Conservation (phyloP, 2,888 invertebrate species). For the Agrotis segetum region DNA sequence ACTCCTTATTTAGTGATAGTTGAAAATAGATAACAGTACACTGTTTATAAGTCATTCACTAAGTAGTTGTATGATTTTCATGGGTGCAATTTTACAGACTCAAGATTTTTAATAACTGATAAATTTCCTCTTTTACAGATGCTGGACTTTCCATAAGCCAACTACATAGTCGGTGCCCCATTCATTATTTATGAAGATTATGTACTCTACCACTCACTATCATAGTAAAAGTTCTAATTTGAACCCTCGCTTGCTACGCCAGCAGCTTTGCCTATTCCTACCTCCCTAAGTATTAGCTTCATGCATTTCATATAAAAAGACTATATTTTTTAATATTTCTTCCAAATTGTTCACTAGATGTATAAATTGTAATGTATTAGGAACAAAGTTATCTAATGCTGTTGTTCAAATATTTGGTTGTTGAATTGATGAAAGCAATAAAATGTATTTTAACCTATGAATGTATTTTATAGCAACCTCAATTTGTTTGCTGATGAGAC, state of each 20-base stretch:
- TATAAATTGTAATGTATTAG: slow-evolving; percentile 54
- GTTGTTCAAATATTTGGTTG: slow-evolving; percentile 57
- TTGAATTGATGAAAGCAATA: slow-evolving; percentile 64
- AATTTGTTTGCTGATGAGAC: no score
- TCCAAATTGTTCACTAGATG: slow-evolving; percentile 58
- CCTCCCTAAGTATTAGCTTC: slow-evolving; percentile 45
- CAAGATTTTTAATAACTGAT: background rate
- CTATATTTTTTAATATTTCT: slow-evolving; percentile 51
- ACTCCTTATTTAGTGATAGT: no score
- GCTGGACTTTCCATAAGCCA: slow-evolving; percentile 87
- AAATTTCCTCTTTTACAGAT: slow-evolving; percentile 79
- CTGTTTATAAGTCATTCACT: background rate
- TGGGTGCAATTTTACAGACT: background rate
- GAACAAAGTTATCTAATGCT: slow-evolving; percentile 36
- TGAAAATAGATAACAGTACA: no score
- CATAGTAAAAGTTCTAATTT: slow-evolving; percentile 33
- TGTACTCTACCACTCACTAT: slow-evolving; percentile 19
- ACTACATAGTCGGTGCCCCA: slow-evolving; percentile 7
- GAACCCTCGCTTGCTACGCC: slow-evolving; percentile 37
- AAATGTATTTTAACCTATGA: slow-evolving; percentile 53
- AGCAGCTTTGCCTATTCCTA: slow-evolving; percentile 43
- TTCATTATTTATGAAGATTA: slow-evolving; percentile 40
- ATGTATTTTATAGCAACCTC: slow-evolving; percentile 26
- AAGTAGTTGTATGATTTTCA: background rate
- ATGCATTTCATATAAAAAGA: slow-evolving; percentile 36